phyloP scores from a whole-genome alignment of 30 jellyfish, hydroid and myxozoan species.

The Sanderia malayensis region DNA sequence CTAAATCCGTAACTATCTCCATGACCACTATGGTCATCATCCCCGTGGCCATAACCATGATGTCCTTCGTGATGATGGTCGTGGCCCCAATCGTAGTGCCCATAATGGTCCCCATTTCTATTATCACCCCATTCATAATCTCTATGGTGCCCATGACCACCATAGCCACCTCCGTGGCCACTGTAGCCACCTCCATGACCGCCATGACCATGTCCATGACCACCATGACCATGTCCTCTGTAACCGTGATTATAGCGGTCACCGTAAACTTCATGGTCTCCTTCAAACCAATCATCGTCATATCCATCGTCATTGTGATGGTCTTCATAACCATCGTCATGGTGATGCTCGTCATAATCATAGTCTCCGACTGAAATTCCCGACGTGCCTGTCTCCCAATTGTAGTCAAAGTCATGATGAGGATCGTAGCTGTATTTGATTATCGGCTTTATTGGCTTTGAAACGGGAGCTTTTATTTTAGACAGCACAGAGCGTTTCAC shows the following conservation, averaged over 20 bases:
- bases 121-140: conserved; percentile 42
- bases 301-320: conserved; percentile 25
- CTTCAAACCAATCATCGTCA: conserved; percentile 14
- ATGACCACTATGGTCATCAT: conserved; percentile 3
- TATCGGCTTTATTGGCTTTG: neutral
- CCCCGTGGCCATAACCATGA: conserved; percentile 38
- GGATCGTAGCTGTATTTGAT: neutral
- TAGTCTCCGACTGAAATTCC: conserved; percentile 8
- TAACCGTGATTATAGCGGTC: conserved; percentile 21
- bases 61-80: conserved; percentile 18
- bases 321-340: conserved; percentile 1
- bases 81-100: conserved; percentile 11
- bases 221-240: conserved; percentile 34
- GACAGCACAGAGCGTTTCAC: neutral
- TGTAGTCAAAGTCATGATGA: conserved; percentile 25
- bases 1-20: too few species aligned
- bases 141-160: conserved; percentile 63
- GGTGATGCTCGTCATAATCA: conserved; percentile 30
- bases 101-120: conserved; percentile 11
- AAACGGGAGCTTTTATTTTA: neutral
- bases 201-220: conserved; percentile 60
- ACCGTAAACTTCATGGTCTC: conserved; percentile 45
- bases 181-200: conserved; percentile 28
- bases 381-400: conserved; percentile 5
- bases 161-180: conserved; percentile 53